Evolutionary conservation across 2,113 vertebrate species (phyloP).

Genomic region (Sinocyclocheilus maitianheensis): DNA sequence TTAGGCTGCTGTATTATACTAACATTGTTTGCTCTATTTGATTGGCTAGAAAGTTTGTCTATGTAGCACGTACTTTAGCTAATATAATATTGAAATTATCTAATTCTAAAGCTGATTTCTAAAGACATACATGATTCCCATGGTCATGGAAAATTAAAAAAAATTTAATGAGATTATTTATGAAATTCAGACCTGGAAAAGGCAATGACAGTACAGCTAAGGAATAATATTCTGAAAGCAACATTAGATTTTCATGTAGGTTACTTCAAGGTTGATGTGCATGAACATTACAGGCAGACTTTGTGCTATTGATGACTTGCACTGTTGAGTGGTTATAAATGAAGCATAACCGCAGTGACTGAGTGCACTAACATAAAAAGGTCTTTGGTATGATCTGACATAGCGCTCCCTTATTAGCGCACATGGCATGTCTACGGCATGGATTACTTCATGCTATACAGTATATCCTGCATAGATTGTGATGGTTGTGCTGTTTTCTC

Average conservation of each 20-base stretch:
- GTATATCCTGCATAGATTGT: not conserved
- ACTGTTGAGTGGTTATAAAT: not conserved
- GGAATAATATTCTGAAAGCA: not conserved
- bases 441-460: not conserved
- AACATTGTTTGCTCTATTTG: not conserved
- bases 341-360: not conserved
- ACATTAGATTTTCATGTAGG: not conserved
- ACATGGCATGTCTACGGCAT: not conserved
- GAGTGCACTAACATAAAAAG: conserved; percentile 8
- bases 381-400: conserved; percentile 2
- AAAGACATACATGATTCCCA: not conserved
- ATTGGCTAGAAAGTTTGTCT: not conserved
- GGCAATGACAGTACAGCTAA: not conserved
- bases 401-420: not conserved
- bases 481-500: conserved; percentile 58
- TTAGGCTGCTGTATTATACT: conserved; percentile 15
- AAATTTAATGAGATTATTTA: too few relatives aligned
- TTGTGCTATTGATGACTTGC: not conserved
- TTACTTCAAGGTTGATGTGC: not conserved
- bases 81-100: not conserved
- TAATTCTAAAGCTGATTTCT: not conserved
- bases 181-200: not conserved
- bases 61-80: not conserved
- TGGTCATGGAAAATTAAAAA: not conserved
- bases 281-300: not conserved